Percentiles rank a stretch among this genome's conserved stretches.
Evolutionary conservation across 2,113 vertebrate genomes (phyloP).

Genomic region (Heterotis niloticus): DNA sequence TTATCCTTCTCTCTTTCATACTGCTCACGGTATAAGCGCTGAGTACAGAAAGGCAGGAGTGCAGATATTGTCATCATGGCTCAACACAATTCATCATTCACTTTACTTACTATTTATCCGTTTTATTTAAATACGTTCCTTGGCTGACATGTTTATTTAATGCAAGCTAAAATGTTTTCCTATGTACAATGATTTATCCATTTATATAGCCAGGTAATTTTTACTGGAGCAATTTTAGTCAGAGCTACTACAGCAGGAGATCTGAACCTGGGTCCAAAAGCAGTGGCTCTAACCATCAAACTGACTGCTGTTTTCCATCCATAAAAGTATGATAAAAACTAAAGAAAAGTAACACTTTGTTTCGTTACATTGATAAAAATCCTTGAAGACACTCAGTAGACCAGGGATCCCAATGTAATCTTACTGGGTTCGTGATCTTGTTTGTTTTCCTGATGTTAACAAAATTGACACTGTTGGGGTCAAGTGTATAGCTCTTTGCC

Average conservation of each 20-base stretch:
- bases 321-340: neutral
- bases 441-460: slow-evolving; percentile 77
- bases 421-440: slow-evolving; percentile 78
- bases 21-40: slow-evolving; percentile 84
- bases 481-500: slow-evolving; percentile 81
- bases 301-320: neutral
- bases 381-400: neutral
- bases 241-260: no score
- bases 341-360: neutral
- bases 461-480: slow-evolving; percentile 83
- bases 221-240: no score
- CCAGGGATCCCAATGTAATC: neutral
- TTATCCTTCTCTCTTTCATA: slow-evolving; percentile 94
- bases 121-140: neutral
- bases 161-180: no score
- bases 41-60: neutral
- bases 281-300: no score
- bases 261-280: no score
- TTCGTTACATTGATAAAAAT: neutral
- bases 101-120: neutral
- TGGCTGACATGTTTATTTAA: neutral
- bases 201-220: no score
- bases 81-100: neutral
- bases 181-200: no score
- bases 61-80: neutral